These are phyloP conservation scores for Petrophora chlorosata DNA, from an alignment of 2,888 invertebrate species.

Conservation along the genomic window DNA sequence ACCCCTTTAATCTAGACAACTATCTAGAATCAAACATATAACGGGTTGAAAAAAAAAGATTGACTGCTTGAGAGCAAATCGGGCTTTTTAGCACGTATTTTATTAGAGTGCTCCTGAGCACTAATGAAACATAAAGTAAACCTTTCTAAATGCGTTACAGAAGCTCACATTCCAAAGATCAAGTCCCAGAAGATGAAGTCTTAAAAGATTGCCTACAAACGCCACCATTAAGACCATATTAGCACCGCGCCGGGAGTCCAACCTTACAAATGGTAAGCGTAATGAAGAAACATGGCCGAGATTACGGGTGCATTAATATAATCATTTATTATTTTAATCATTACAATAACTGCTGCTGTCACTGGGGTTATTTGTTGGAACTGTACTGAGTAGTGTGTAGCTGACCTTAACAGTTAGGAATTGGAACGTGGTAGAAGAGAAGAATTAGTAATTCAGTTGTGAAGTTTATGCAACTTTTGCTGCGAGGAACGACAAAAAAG, in stretches of 20 bases:
- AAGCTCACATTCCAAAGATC: too few relatives aligned
- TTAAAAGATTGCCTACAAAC: conserved; percentile 40
- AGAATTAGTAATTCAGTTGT: not conserved
- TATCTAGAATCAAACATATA: too few relatives aligned
- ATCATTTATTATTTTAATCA: conserved; percentile 63
- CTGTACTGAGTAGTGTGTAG: conserved; percentile 31
- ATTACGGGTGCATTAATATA: conserved; percentile 57
- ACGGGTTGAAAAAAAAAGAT: too few relatives aligned
- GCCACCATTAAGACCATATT: conserved; percentile 68
- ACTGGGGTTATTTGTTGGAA: conserved; percentile 32
- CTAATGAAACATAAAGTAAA: too few relatives aligned
- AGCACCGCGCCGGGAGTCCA: conserved; percentile 63
- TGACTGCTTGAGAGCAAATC: too few relatives aligned
- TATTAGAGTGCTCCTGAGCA: too few relatives aligned
- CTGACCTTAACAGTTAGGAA: conserved; percentile 27
- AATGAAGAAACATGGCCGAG: conserved; percentile 66
- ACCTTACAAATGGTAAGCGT: conserved; percentile 61
- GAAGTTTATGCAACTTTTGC: not conserved
- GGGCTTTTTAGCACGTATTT: too few relatives aligned
- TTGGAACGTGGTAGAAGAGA: conserved; percentile 19
- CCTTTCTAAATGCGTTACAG: too few relatives aligned
- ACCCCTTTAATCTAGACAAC: too few relatives aligned
- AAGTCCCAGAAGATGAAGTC: not conserved
- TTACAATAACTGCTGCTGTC: conserved; percentile 41
- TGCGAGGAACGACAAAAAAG: too few relatives aligned